Percentiles rank a stretch among this genome's conserved stretches.
Evolutionary conservation across 1,140 invertebrate genomes (phyloP).

Genomic region (Caenorhabditis briggsae): DNA sequence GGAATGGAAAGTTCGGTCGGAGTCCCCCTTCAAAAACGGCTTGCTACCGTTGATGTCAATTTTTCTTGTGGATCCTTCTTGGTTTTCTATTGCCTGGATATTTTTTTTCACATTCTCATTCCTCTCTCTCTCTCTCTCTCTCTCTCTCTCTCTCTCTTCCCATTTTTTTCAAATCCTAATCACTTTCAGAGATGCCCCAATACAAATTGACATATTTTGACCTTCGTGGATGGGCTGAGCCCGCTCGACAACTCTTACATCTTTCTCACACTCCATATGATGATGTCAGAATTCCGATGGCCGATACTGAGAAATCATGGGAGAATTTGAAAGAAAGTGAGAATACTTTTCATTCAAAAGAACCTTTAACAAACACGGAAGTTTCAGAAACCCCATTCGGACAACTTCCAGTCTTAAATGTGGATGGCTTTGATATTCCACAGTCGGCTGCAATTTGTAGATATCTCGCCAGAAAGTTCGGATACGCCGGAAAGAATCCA

Average conservation of each 20-base stretch:
- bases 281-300: slow-evolving; percentile 45
- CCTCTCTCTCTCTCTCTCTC: too few relatives aligned
- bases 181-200: slow-evolving; percentile 27
- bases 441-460: slow-evolving; percentile 49
- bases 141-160: too few relatives aligned
- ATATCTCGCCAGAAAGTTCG: slow-evolving; percentile 51
- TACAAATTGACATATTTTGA: slow-evolving; percentile 58
- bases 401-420: slow-evolving; percentile 36
- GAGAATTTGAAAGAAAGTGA: slow-evolving; percentile 42
- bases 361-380: neutral
- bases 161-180: too few relatives aligned
- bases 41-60: too few relatives aligned
- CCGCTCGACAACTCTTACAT: slow-evolving; percentile 47
- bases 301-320: slow-evolving; percentile 2
- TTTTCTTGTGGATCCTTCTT: too few relatives aligned
- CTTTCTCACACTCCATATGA: slow-evolving; percentile 46
- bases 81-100: too few relatives aligned
- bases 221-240: slow-evolving; percentile 51
- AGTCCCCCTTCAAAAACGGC: too few relatives aligned
- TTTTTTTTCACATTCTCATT: too few relatives aligned
- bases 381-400: slow-evolving; percentile 41
- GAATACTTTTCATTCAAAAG: neutral
- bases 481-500: slow-evolving; percentile 43
- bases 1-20: too few relatives aligned
- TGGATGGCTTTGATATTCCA: slow-evolving; percentile 42